These are phyloP conservation scores for Sinodicranocentrus sp. DNA, from an alignment of 2,888 invertebrate species.

Conservation along the genomic window DNA sequence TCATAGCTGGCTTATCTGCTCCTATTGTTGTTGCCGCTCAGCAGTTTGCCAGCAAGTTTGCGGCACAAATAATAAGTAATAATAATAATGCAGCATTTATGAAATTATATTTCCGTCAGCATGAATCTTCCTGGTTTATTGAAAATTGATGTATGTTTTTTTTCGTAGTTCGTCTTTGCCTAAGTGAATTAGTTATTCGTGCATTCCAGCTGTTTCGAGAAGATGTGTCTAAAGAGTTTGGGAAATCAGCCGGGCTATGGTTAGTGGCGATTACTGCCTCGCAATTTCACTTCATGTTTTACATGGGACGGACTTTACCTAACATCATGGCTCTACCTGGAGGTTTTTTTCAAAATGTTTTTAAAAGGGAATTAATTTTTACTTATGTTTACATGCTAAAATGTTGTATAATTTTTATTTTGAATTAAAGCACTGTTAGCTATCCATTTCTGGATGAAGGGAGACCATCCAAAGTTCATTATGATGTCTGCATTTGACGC, in stretches of 20 bases:
- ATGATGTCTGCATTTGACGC: constrained; percentile 92
- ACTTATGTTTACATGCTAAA: neutral
- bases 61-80: constrained; percentile 91
- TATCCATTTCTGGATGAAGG: constrained; percentile 90
- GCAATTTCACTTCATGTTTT: constrained; percentile 99
- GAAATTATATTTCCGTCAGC: neutral
- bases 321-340: constrained; percentile 95
- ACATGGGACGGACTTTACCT: constrained; percentile 95
- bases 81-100: neutral
- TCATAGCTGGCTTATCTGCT: constrained; percentile 87
- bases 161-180: constrained; percentile 86
- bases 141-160: neutral
- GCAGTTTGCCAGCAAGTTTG: constrained; percentile 89
- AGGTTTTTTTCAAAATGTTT: too few species aligned
- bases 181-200: constrained; percentile 87
- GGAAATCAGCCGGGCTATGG: constrained; percentile 88
- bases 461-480: constrained; percentile 87
- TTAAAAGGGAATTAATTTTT: neutral
- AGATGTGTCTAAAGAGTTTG: constrained; percentile 88
- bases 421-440: constrained; percentile 92
- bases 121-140: neutral
- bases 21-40: constrained; percentile 87
- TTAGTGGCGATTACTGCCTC: constrained; percentile 90
- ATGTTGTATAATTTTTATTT: neutral
- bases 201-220: constrained; percentile 87